These are phyloP conservation scores for Dicroscelio sp. DNA, from an alignment of 2,888 invertebrate species.

Conservation along the genomic window DNA sequence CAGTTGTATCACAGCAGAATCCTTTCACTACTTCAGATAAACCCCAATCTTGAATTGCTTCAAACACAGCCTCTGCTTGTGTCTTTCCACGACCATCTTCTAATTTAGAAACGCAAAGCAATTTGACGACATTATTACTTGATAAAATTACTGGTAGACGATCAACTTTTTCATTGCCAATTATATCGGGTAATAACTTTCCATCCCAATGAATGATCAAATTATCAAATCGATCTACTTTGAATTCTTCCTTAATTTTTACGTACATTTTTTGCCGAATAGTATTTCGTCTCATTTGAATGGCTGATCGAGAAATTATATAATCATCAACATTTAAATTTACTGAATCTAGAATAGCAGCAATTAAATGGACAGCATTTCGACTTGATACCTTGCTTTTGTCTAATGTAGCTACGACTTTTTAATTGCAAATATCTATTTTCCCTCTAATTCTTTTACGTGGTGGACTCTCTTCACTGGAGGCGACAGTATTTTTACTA, in stretches of 20 bases:
- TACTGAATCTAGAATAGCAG: constrained; percentile 32
- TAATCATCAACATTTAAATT: neutral
- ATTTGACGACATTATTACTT: neutral
- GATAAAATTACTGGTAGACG: constrained; percentile 44
- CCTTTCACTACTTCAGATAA: constrained; percentile 30
- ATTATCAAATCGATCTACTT: constrained; percentile 9
- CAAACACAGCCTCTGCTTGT: constrained; percentile 39
- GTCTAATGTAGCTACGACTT: constrained; percentile 11
- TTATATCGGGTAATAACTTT: constrained; percentile 28
- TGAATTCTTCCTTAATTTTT: constrained; percentile 25
- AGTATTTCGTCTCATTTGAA: neutral
- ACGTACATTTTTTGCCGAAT: neutral
- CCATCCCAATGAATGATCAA: constrained; percentile 28
- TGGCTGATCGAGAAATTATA: neutral
- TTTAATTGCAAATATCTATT: constrained; percentile 13
- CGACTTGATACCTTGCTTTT: constrained; percentile 31
- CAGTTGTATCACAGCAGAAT: constrained; percentile 61
- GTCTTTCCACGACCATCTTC: constrained; percentile 25
- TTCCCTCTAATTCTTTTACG: constrained; percentile 26
- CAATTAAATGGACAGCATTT: neutral
- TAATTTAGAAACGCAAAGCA: constrained; percentile 43
- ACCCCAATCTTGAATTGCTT: constrained; percentile 45
- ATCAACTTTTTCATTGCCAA: constrained; percentile 3
- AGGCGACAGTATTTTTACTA: neutral
- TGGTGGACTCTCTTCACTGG: neutral